Base-by-base conservation (phyloP, 2,113 vertebrate species). In the Dasyprocta punctata region DNA sequence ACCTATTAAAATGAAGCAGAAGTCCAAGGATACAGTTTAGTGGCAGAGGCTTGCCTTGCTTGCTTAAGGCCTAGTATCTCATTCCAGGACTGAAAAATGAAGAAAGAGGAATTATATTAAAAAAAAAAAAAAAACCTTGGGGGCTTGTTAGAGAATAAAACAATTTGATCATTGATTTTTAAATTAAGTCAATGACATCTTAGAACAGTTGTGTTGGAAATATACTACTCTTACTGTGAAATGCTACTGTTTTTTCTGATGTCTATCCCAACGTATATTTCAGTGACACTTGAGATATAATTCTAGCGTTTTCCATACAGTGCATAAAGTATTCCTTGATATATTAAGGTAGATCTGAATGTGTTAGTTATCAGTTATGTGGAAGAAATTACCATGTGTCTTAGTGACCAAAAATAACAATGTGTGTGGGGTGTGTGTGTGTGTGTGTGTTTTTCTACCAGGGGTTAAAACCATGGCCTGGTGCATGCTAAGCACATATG, bases 141-240 rank as follows among this genome's bases (percentile, higher is more conserved):
- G 86, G 26, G 82, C 0, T 94, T 94, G 44, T 89, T 90, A 6
- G 56, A 90, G 82, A 90, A 65, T 8, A 44, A 36, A 88, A 22
- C 96, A 92, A 63, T 80, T 38, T 56, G 75, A 17, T 44, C 63
- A 73, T 85, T 20, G n/a, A 7, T 83, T 69, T 47, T 84, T 36
- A 56, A 97, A 97, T 95, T 86, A 84, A 93, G 87, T 58, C 44
- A 60, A 92, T 75, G 95, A 94, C 90, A 75, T 54, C 38, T 90
- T 86, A 38, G 41, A 49, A 65, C 86, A 47, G n/a, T 84, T 96
- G 88, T 95, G 71, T 16, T 38, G 44, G 49, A 77, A 90, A 82
- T 92, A 91, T 14, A 3, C 30, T 95, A 19, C 12, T 3, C 75
- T 58, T 8, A 73, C 0, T 22, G 3, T 36, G 60, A 94, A 95